Percentiles rank a stretch among this genome's conserved stretches.
Evolutionary conservation across 2,888 invertebrate species (phyloP).

Genomic region (Scaptomyza tumidula): DNA sequence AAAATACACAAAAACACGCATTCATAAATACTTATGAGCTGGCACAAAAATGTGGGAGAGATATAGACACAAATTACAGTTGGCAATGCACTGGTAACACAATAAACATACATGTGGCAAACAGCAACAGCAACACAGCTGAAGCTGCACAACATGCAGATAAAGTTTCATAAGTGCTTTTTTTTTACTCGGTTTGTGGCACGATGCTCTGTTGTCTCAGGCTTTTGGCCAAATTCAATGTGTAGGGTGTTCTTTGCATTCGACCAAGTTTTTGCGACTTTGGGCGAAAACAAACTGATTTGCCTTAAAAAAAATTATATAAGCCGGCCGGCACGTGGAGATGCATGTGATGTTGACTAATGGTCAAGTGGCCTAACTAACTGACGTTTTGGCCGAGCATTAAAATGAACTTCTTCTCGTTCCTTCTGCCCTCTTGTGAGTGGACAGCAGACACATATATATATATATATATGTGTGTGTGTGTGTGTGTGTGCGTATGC

Average conservation of each 20-base stretch:
- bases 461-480: background rate
- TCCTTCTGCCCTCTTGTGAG: background rate
- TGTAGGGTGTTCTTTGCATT: background rate
- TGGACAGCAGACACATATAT: background rate
- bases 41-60: background rate
- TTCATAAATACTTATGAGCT: conserved; percentile 3
- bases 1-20: background rate
- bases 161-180: background rate
- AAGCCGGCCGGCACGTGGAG: conserved; percentile 7
- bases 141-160: background rate
- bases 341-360: conserved; percentile 51
- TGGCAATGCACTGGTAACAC: conserved; percentile 13
- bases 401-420: conserved; percentile 3
- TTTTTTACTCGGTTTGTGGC: background rate
- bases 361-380: conserved; percentile 28
- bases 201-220: background rate
- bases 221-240: background rate
- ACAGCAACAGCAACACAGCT: background rate
- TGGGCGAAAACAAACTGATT: conserved; percentile 11
- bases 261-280: conserved; percentile 12
- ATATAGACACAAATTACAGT: conserved; percentile 18
- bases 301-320: background rate
- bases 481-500: conserved; percentile 1
- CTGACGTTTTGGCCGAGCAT: conserved; percentile 16
- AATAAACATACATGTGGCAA: background rate